Conservation (phyloP, 2,113 vertebrate genomes). For the Tychaedon coryphoeus region DNA sequence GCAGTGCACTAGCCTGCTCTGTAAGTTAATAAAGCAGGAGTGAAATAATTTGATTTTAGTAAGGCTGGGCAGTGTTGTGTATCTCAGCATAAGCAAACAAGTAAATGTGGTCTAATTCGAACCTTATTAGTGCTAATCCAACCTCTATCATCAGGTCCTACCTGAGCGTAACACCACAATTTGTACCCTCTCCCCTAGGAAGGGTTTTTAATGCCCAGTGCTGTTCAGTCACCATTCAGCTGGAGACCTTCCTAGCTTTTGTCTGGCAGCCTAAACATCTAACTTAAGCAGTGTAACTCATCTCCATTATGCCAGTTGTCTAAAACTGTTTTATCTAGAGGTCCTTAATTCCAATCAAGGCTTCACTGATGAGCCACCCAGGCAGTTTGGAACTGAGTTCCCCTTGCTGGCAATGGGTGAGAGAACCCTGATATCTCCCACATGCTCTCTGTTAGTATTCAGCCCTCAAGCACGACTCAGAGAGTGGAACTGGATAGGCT, state of each 20-base stretch:
- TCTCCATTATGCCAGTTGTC: background rate
- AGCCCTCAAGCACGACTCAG: background rate
- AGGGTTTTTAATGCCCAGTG: background rate
- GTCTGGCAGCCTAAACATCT: background rate
- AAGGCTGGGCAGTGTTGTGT: background rate
- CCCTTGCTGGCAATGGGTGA: background rate
- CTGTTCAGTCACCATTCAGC: background rate
- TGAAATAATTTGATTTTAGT: background rate
- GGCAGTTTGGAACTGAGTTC: background rate
- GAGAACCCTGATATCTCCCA: background rate
- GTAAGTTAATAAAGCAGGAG: background rate
- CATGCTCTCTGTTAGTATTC: background rate
- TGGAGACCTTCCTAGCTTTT: background rate
- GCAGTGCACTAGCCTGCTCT: background rate
- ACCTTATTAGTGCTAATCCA: background rate
- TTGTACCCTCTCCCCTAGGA: background rate
- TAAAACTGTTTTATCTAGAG: background rate
- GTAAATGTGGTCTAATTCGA: background rate
- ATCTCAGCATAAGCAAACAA: background rate
- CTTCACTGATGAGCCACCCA: constrained; percentile 30
- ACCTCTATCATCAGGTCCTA: background rate
- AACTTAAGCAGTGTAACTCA: background rate
- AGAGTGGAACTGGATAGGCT: background rate
- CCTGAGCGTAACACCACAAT: background rate
- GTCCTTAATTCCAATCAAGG: background rate